Evolutionary conservation across 2,888 invertebrate genomes (phyloP).

Genomic region (Tipula lateralis): DNA sequence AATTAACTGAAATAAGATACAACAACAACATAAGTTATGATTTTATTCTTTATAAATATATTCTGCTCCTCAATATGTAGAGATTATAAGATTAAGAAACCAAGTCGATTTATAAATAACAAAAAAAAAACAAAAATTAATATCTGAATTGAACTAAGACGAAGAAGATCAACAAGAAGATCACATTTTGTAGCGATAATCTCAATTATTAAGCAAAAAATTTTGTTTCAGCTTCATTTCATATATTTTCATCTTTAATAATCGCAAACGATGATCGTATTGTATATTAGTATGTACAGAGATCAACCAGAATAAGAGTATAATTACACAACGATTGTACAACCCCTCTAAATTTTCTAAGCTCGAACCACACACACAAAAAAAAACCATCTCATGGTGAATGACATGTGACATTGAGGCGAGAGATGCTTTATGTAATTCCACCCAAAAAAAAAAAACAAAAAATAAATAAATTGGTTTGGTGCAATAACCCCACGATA

Average conservation of each 20-base stretch:
- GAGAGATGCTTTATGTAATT: not conserved
- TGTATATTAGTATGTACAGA: not conserved
- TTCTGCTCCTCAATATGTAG: not conserved
- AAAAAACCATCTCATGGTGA: not conserved
- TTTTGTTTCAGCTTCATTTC: not conserved
- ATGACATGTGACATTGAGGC: conserved; percentile 19
- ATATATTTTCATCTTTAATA: not conserved
- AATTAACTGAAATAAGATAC: not conserved
- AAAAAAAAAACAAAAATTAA: not conserved
- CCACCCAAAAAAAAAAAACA: conserved; percentile 2
- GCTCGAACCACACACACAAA: not conserved
- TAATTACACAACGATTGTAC: not conserved
- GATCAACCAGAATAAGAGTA: not conserved
- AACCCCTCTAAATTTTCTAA: not conserved
- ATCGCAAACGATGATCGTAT: not conserved
- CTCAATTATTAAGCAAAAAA: conserved; percentile 24
- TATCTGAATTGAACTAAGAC: not conserved
- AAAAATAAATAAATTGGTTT: not conserved
- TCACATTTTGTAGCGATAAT: not conserved
- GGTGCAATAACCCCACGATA: not conserved
- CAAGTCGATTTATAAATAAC: conserved; percentile 11
- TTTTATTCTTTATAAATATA: not conserved
- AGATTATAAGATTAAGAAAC: conserved; percentile 9
- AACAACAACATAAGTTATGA: not conserved
- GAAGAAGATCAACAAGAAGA: not conserved